These are phyloP conservation scores for Gastrophryne carolinensis DNA, from an alignment of 2,797 vertebrate species.

Conservation along the genomic window DNA sequence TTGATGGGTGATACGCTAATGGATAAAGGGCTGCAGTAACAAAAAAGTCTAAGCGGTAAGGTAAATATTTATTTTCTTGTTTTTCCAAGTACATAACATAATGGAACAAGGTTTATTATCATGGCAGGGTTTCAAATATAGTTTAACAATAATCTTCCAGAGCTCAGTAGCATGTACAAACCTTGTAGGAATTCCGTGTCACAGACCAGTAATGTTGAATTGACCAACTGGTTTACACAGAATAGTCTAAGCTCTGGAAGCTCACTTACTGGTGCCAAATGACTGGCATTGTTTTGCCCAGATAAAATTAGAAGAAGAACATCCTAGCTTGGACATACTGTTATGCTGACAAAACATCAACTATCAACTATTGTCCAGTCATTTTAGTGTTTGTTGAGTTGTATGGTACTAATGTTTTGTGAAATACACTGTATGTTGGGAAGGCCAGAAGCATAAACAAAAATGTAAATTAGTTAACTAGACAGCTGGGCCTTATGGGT, in stretches of 20 bases:
- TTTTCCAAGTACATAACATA: no score
- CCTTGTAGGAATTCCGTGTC: constrained; percentile 29
- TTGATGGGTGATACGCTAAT: no score
- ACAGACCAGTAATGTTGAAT: constrained; percentile 23
- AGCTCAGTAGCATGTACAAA: constrained; percentile 2
- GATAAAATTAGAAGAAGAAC: constrained; percentile 43
- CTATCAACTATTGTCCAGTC: background rate
- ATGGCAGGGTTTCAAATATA: constrained; percentile 4
- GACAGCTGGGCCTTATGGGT: no score
- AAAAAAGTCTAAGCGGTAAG: no score
- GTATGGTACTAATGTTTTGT: background rate
- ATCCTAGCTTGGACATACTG: constrained; percentile 24
- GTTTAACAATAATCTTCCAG: constrained; percentile 28
- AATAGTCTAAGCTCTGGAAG: constrained; percentile 16
- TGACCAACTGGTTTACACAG: constrained; percentile 28
- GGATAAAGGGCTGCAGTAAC: no score
- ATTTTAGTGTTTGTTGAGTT: background rate
- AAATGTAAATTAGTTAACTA: no score
- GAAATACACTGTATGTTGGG: background rate
- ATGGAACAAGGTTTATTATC: background rate
- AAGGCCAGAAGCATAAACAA: no score
- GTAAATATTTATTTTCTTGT: no score
- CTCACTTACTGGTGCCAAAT: constrained; percentile 20
- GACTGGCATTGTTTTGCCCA: constrained; percentile 26
- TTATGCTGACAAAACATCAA: constrained; percentile 4